phyloP scores from a whole-genome alignment of 2,888 invertebrate genomes.

The Melangyna quadrimaculata region DNA sequence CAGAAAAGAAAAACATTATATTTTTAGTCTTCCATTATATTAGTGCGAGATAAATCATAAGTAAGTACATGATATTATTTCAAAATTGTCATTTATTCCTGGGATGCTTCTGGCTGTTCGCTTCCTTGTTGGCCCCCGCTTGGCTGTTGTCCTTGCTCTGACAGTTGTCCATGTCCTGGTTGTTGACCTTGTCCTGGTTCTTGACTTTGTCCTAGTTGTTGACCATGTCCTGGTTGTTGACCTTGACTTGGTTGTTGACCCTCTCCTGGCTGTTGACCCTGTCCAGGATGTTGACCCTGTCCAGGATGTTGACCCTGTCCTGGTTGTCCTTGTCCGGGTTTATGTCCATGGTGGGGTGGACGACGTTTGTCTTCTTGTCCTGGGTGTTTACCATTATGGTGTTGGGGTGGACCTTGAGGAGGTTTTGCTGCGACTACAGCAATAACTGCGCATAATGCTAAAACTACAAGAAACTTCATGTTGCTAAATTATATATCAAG shows the following conservation, averaged over 20 bases:
- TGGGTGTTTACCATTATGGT: not conserved
- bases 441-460: not conserved
- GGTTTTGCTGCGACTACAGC: not conserved
- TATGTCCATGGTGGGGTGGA: not conserved
- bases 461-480: constrained; percentile 3
- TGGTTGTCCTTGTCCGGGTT: not conserved
- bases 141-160: no score
- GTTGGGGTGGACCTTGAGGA: not conserved
- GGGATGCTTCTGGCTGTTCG: no score
- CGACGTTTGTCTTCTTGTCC: no score
- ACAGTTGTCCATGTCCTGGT: not conserved
- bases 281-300: not conserved
- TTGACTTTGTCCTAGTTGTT: not conserved
- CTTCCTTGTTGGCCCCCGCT: not conserved
- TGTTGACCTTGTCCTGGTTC: not conserved
- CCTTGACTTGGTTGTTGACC: not conserved
- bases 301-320: not conserved
- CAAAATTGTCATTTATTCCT: no score
- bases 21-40: no score
- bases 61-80: no score
- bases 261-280: not conserved
- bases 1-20: no score
- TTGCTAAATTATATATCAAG: not conserved
- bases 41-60: no score
- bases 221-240: not conserved